Base-by-base conservation (phyloP, 2,888 invertebrate genomes). In the Gisinianus flammeolus region DNA sequence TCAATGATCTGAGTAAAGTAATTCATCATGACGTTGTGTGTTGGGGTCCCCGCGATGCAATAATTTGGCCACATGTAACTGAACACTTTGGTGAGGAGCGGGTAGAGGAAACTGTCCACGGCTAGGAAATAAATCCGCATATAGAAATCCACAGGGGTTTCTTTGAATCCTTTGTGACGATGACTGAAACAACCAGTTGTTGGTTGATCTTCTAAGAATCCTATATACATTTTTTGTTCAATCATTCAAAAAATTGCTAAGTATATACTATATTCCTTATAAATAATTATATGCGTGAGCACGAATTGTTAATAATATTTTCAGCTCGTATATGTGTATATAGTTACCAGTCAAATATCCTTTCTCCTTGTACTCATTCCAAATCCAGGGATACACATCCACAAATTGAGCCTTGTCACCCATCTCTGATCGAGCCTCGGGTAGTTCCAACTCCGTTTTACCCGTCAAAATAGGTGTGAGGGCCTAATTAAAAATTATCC, bases 191-290 rank as follows among this genome's bases (percentile, higher is more conserved):
- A 85, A 8, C 86, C 86, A 35, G 86, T 86, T 26, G 84, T 81
- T 0, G 88, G 87, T 12, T 85, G 85, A 79, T 88, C 88, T 83
- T 88, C 88, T 0, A 86, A 86, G 68, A 86, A 87, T 2, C 87
- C 83, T 2, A 87, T 30, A n/a, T n/a, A n/a, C n/a, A n/a, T n/a
- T n/a, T n/a, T 66, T 22, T 26, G 8, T 6, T 66, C 10, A 44
- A 44, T 44, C 24, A 6, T 8, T 58, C 6, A 24, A n/a, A 16
- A 58, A 58, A 58, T n/a, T 24, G n/a, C 19, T n/a, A 58, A 58
- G n/a, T n/a, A 58, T 24, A 8, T 5, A 16, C 6, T 58, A n/a
- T 58, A 58, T n/a, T 58, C 58, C 6, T 6, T 12, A 58, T 12
- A 6, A 58, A 67, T 28, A 33, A 35, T n/a, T 22, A 35, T 31